Conservation (phyloP, 2,888 invertebrate species). For the Acheta domesticus region DNA sequence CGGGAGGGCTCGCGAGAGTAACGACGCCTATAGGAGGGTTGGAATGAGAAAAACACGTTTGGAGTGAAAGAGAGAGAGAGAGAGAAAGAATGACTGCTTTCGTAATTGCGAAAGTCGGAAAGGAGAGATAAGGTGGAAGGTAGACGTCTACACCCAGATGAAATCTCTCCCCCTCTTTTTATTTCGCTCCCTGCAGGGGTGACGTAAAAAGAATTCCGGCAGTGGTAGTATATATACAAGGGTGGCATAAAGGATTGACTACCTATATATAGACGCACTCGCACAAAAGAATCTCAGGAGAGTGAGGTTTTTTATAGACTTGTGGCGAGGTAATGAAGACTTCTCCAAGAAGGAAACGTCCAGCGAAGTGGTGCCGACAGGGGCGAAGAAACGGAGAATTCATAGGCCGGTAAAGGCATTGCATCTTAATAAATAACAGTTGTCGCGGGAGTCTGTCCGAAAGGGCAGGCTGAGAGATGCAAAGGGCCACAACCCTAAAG, state of each 20-base stretch:
- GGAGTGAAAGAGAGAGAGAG: background rate
- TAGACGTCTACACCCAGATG: conserved; percentile 7
- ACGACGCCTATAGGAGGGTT: background rate
- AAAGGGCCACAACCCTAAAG: no score
- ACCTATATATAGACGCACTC: conserved; percentile 6
- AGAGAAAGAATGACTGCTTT: background rate
- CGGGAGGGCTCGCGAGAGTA: background rate
- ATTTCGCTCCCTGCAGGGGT: background rate
- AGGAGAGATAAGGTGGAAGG: conserved; percentile 18
- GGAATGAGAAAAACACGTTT: conserved; percentile 18
- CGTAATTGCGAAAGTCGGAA: conserved; percentile 5
- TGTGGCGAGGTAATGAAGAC: conserved; percentile 18
- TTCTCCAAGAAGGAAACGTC: background rate
- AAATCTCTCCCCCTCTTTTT: conserved; percentile 18
- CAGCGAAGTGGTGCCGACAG: background rate
- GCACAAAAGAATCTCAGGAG: conserved; percentile 18
- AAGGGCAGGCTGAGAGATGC: no score
- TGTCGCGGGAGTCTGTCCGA: no score
- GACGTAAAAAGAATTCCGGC: conserved; percentile 7
- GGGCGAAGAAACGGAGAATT: no score
- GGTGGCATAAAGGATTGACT: conserved; percentile 18
- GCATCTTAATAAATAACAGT: no score
- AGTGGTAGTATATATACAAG: conserved; percentile 2
- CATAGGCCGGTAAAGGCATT: no score
- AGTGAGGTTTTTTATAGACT: background rate